Evolutionary conservation across 1,140 invertebrate species (phyloP).

Genomic region (Saxidomus purpurata): DNA sequence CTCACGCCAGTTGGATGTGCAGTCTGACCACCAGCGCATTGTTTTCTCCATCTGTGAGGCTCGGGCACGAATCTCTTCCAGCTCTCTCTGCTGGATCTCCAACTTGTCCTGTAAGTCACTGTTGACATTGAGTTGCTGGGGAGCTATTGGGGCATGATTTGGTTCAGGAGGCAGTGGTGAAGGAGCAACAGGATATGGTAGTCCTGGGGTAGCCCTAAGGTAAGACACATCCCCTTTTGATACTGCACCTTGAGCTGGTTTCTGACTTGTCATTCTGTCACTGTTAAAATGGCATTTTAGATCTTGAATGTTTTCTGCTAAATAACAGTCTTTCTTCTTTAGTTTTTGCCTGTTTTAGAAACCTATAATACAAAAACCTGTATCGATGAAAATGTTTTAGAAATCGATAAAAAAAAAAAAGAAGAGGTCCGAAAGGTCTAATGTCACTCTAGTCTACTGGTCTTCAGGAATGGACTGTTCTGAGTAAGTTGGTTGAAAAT

Average conservation of each 20-base stretch:
- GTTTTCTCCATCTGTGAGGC: conserved; percentile 99
- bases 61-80: conserved; percentile 95
- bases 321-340: background rate
- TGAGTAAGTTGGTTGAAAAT: no score
- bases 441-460: no score
- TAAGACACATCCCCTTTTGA: conserved; percentile 64
- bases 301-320: background rate
- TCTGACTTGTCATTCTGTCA: conserved; percentile 44
- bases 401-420: no score
- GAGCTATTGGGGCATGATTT: conserved; percentile 36
- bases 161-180: conserved; percentile 32
- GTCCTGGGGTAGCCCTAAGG: conserved; percentile 54
- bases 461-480: no score
- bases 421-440: no score
- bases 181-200: conserved; percentile 41
- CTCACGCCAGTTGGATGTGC: conserved; percentile 96
- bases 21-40: conserved; percentile 99
- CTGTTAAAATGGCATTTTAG: background rate
- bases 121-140: conserved; percentile 53
- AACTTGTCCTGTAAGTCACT: conserved; percentile 59
- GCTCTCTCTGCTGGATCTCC: conserved; percentile 88
- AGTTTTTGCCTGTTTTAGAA: no score
- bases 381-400: no score
- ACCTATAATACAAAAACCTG: no score
- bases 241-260: conserved; percentile 4